Evolutionary conservation across 1,140 invertebrate genomes (phyloP).

Genomic region (Drosophila trapezifrons): DNA sequence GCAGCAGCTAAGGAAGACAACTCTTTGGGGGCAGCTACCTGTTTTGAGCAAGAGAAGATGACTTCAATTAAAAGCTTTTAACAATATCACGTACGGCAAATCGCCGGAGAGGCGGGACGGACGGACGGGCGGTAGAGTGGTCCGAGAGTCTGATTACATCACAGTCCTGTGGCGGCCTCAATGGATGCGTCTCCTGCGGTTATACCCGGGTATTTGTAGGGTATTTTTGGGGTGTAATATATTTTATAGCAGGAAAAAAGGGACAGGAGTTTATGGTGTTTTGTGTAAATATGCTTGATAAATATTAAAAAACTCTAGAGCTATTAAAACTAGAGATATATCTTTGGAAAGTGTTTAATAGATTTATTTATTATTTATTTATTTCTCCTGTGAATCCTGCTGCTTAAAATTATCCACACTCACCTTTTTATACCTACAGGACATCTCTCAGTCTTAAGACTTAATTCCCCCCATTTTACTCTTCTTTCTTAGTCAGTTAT

Average conservation of each 20-base stretch:
- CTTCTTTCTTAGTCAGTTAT: conserved; percentile 54
- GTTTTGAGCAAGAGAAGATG: conserved; percentile 81
- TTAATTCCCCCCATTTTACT: conserved; percentile 10
- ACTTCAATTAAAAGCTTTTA: conserved; percentile 84
- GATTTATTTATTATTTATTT: too few relatives aligned
- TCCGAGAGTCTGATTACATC: conserved; percentile 68
- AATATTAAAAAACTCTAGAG: too few relatives aligned
- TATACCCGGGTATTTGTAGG: conserved; percentile 2
- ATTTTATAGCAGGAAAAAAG: too few relatives aligned
- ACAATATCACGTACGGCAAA: conserved; percentile 83
- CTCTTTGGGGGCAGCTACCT: conserved; percentile 75
- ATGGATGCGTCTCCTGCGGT: conserved; percentile 36
- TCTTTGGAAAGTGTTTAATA: too few relatives aligned
- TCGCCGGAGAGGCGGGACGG: conserved; percentile 38
- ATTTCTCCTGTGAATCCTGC: too few relatives aligned
- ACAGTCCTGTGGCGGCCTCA: conserved; percentile 64
- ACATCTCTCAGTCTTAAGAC: neutral
- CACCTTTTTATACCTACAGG: neutral
- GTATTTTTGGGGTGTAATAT: neutral
- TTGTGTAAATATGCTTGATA: too few relatives aligned
- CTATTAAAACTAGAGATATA: too few relatives aligned
- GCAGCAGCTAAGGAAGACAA: conserved; percentile 20
- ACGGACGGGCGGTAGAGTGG: neutral
- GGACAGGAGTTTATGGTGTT: too few relatives aligned
- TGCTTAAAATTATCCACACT: too few relatives aligned